A percentile compares a stretch with the other conserved stretches of the same genome.
Evolutionary conservation across 2,797 vertebrate genomes (phyloP).

Genomic region (Neoniphon sammara): DNA sequence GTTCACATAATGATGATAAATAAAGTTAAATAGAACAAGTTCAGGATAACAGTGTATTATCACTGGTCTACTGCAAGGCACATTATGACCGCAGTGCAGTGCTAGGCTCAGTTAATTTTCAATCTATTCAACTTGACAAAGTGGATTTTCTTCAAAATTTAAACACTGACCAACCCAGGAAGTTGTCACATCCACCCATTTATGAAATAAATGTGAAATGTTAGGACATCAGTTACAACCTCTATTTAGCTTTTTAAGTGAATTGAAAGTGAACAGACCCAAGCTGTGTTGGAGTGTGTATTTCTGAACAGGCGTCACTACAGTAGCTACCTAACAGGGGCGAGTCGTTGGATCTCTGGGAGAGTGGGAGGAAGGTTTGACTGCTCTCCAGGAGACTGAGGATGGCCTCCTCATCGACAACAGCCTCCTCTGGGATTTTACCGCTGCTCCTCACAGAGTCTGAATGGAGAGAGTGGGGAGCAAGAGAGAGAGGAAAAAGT

Average conservation of each 20-base stretch:
- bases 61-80: not conserved
- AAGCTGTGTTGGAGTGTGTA: not conserved
- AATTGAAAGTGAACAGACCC: not conserved
- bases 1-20: no score
- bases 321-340: slow-evolving; percentile 80
- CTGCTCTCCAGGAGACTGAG: slow-evolving; percentile 94
- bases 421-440: slow-evolving; percentile 83
- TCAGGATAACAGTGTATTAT: not conserved
- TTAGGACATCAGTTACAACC: not conserved
- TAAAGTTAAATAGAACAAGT: no score
- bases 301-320: not conserved
- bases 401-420: slow-evolving; percentile 97
- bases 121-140: no score
- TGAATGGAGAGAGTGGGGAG: slow-evolving; percentile 9
- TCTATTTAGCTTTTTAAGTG: not conserved
- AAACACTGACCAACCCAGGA: not conserved
- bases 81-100: not conserved
- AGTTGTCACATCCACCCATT: not conserved
- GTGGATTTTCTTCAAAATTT: no score
- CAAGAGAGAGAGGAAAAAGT: not conserved
- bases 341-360: slow-evolving; percentile 89
- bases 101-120: no score
- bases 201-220: no score
- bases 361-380: slow-evolving; percentile 90
- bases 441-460: slow-evolving; percentile 56